Base-by-base conservation (phyloP, 2,797 vertebrate species). In the Agapornis canus region DNA sequence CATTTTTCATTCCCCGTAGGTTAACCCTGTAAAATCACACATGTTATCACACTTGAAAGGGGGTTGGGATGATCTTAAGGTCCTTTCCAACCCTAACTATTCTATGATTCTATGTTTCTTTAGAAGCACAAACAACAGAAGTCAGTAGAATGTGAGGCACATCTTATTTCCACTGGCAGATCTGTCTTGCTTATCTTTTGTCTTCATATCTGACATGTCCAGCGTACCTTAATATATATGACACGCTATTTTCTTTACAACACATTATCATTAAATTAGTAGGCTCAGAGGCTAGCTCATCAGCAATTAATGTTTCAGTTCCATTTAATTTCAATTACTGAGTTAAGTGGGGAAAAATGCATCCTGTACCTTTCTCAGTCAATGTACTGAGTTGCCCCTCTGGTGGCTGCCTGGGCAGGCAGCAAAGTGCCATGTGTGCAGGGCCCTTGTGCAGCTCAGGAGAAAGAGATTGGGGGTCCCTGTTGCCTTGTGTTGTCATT, bases 291-390 rank as follows among this genome's bases (percentile, higher is more conserved):
- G 60, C 85, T 88, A 81, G 90, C 89, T 95, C 85, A 85, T 95
- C 72, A 91, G 78, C 78, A 82, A 72, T 87, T 94, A 91, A 96
- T 86, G 42, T 79, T 78, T 72, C 84, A 60, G 60, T 95, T 71
- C 69, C 51, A 83, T 90, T 73, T 90, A 82, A 83, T 94, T 95
- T 96, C 65, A 42, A 4, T 84, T 61, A 92, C 63, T 11, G 39
- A 73, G n/a, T 63, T 89, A 52, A 75, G 39, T n/a, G 37, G 40
- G 65, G 43, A 70, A 93, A 31, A 90, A 81, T 51, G 70, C 65
- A 47, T 73, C 32, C 21, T 21, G 15, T 78, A 47, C 43, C 71
- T 84, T 78, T 27, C 57, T 25, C 57, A 39, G 17, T 9, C 25
- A 72, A 26, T 66, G 66, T 40, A 15, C 86, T 48, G 83, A 96